Evolutionary conservation across 37 sponge, comb jelly and placozoan species (phyloP), one percentile per base, ranked within the genome.

Genomic region (Dysidea cf. avara): DNA sequence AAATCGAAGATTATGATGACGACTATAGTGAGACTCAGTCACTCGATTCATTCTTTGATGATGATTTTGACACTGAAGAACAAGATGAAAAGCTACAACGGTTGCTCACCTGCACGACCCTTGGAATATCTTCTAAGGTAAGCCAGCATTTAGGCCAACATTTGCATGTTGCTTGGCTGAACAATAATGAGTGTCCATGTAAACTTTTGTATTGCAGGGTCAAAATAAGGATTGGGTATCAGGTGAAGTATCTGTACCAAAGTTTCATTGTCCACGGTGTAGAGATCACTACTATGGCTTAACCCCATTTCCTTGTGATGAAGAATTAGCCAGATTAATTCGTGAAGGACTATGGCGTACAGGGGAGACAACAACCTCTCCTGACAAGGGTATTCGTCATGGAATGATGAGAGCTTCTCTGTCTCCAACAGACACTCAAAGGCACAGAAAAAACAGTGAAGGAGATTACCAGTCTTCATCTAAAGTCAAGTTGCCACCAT

Each of bases 241-340:
- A 48, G 88, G 93, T 24, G 88, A 83, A 21, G 70, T 81, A 20
- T 73, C 56, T 32, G 83, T 83, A 5, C 88, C 93, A 20, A 52
- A 51, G 25, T 92, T 87, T 39, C 93, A 92, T 55, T 92, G 93
- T 37, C 82, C 81, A 16, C 76, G 93, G 2, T 92, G 93, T 38
- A 36, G 88, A 33, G 93, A 92, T 54, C 93, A 87, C 68, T 92
- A 83, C 84, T 92, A 92, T 35, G 87, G 87, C 18, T 43, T 92
- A 18, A 86, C 82, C 0, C 38, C 75, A 37, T 69, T 57, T 28
- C 92, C 88, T 2, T 92, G 92, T 31, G 87, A 92, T 38, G 92
- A 92, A 24, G 87, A 86, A 54, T 66, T 79, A 26, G 87, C 88
- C 0, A 51, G 87, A 40, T 74, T 91, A 31, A 81, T 77, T 13